phyloP scores from a whole-genome alignment of 2,888 invertebrate species.

The Cheilosia vernalis region DNA sequence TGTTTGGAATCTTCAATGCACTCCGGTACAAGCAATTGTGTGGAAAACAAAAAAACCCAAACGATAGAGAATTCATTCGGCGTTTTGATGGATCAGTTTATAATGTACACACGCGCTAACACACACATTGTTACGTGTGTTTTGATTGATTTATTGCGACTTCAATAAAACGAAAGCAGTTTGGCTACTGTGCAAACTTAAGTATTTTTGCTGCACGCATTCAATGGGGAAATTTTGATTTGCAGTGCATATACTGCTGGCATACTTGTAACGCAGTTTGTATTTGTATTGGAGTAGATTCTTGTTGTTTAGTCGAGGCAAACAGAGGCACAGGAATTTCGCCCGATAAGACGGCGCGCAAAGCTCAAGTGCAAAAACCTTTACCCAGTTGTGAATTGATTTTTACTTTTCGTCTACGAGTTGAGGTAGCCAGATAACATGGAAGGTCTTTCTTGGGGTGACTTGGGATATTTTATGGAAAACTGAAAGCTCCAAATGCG shows the following conservation, averaged over 20 bases:
- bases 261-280: background rate
- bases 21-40: background rate
- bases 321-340: constrained; percentile 6
- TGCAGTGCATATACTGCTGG: background rate
- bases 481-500: background rate
- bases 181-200: constrained; percentile 15
- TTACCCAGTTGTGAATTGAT: constrained; percentile 1
- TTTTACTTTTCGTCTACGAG: no score
- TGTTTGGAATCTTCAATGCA: constrained; percentile 38
- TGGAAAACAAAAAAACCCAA: background rate
- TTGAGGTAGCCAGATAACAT: background rate
- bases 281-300: constrained; percentile 16
- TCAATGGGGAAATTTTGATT: constrained; percentile 17
- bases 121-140: constrained; percentile 20
- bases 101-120: background rate
- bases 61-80: constrained; percentile 10
- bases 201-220: constrained; percentile 7
- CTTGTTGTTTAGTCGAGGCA: constrained; percentile 12
- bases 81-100: constrained; percentile 3
- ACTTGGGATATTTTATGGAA: background rate
- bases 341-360: constrained; percentile 24
- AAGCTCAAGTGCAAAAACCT: constrained; percentile 35
- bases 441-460: background rate
- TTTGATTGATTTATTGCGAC: constrained; percentile 28
- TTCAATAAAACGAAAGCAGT: constrained; percentile 6